These are phyloP conservation scores for Sebastes wilsoni DNA, from an alignment of 2,797 vertebrate genomes.

Conservation along the genomic window DNA sequence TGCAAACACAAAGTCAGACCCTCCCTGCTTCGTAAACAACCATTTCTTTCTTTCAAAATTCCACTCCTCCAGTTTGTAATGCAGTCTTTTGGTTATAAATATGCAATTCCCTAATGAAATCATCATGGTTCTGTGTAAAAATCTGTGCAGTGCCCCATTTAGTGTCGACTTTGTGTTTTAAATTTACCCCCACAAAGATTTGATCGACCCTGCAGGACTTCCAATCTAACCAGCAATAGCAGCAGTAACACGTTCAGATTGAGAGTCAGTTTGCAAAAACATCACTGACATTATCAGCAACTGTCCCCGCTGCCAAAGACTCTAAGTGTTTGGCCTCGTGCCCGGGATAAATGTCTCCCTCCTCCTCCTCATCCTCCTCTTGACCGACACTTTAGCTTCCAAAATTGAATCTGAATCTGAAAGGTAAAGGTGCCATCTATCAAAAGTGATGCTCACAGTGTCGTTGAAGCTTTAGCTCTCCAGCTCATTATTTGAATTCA, in stretches of 20 bases:
- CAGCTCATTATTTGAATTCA: not conserved
- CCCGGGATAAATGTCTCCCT: constrained; percentile 10
- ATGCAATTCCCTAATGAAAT: not conserved
- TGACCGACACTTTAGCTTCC: constrained; percentile 2
- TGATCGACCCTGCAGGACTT: not conserved
- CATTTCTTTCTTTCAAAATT: not conserved
- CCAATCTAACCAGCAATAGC: not conserved
- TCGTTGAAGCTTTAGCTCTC: not conserved
- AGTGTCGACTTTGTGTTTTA: too few species aligned
- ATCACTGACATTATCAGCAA: constrained; percentile 5
- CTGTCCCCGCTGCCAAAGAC: constrained; percentile 17
- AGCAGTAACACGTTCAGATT: not conserved
- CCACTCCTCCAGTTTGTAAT: not conserved
- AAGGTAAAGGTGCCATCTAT: constrained; percentile 12
- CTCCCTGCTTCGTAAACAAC: not conserved
- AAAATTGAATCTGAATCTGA: constrained; percentile 10
- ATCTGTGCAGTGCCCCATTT: not conserved
- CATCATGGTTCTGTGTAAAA: not conserved
- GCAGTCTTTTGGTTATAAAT: not conserved
- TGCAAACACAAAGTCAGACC: not conserved
- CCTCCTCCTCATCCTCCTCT: not conserved
- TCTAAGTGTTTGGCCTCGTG: constrained; percentile 10
- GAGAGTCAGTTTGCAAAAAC: not conserved
- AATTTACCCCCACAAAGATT: not conserved
- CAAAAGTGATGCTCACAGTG: not conserved